Conservation (phyloP, 1,140 invertebrate genomes). For the Brachionus rubens region DNA sequence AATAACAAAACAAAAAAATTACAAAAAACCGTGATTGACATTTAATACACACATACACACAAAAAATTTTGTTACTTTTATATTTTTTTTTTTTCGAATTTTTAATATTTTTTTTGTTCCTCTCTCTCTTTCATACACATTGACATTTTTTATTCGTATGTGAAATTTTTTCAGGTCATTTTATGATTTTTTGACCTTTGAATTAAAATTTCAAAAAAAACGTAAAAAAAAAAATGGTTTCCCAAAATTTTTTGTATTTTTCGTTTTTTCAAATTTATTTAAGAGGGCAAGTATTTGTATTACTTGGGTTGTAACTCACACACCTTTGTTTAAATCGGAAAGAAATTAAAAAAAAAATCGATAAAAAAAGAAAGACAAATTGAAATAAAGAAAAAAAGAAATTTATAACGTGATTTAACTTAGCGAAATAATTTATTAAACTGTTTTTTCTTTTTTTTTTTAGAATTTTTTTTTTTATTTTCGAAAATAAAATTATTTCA, state of each 20-base stretch:
- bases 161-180: no score
- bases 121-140: no score
- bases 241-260: conserved; percentile 7
- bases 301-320: not conserved
- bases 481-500: no score
- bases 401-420: conserved; percentile 26
- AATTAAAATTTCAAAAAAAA: not conserved
- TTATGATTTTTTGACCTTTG: not conserved
- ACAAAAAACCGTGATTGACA: conserved; percentile 15
- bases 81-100: no score
- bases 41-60: not conserved
- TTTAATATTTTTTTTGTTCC: no score
- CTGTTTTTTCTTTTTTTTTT: no score
- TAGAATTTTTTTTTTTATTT: no score
- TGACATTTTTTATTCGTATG: no score
- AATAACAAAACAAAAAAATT: not conserved
- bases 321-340: not conserved
- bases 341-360: not conserved
- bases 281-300: conserved; percentile 9
- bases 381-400: no score
- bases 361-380: not conserved
- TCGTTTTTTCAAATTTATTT: not conserved
- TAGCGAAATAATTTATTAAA: not conserved
- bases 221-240: conserved; percentile 31
- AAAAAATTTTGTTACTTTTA: no score